phyloP scores from a whole-genome alignment of 2,113 vertebrate genomes.

The Bucco capensis region DNA sequence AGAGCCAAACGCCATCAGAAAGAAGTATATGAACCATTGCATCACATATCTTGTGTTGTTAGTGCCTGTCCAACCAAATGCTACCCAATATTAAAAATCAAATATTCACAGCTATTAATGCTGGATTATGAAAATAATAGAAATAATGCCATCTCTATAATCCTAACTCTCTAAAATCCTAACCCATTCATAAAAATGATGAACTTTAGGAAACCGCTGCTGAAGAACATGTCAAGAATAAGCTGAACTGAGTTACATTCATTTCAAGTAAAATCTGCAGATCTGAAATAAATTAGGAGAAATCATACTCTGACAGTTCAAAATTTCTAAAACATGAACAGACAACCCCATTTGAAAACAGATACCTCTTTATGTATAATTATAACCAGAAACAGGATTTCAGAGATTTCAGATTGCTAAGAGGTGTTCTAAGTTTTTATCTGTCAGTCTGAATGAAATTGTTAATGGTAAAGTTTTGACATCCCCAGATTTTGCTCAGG shows the following conservation, averaged over 20 bases:
- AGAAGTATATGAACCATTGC: neutral
- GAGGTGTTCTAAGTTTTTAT: neutral
- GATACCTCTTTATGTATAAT: neutral
- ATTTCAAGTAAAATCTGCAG: neutral
- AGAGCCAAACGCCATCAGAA: neutral
- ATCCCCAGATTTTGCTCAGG: neutral
- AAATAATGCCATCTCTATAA: neutral
- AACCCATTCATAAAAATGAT: neutral
- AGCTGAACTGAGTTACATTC: neutral
- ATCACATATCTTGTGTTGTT: neutral
- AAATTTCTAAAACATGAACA: neutral
- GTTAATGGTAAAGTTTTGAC: neutral
- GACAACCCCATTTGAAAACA: neutral
- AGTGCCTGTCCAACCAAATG: neutral
- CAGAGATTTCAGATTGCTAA: neutral
- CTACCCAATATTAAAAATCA: neutral
- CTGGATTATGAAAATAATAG: neutral
- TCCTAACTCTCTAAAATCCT: neutral
- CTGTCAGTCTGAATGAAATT: neutral
- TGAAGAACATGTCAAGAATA: neutral
- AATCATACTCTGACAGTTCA: neutral
- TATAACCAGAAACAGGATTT: neutral
- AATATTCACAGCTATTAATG: neutral
- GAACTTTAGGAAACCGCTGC: neutral
- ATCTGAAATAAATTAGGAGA: neutral